These are phyloP conservation scores for Ptychobarbus kaznakovi DNA, from an alignment of 2,797 vertebrate species.

Conservation along the genomic window DNA sequence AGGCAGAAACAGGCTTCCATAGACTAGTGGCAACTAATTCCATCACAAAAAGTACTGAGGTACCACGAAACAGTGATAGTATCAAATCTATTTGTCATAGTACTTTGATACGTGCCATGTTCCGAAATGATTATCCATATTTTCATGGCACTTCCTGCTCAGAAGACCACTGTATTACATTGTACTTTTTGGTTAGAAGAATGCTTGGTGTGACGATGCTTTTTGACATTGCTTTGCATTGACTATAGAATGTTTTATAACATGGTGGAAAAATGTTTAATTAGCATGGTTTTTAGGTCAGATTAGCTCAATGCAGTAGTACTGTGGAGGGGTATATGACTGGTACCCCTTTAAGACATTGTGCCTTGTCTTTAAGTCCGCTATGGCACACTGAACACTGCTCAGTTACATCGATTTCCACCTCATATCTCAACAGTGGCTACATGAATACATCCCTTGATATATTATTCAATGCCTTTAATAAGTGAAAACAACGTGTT, in stretches of 20 bases:
- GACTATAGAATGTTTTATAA: slow-evolving; percentile 19
- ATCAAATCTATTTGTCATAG: neutral
- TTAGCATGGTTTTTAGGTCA: slow-evolving; percentile 35
- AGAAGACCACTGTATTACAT: slow-evolving; percentile 5
- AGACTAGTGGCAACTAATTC: neutral
- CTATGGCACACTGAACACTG: slow-evolving; percentile 50
- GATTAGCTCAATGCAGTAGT: slow-evolving; percentile 55
- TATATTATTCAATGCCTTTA: slow-evolving; percentile 31
- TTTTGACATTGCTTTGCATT: slow-evolving; percentile 30
- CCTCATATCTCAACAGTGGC: slow-evolving; percentile 32
- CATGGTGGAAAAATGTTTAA: neutral
- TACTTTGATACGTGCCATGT: neutral
- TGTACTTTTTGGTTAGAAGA: slow-evolving; percentile 4
- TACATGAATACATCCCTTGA: slow-evolving; percentile 27
- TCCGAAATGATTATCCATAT: neutral
- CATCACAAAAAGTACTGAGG: neutral
- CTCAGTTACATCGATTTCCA: slow-evolving; percentile 34
- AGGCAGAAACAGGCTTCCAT: neutral
- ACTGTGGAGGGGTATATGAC: slow-evolving; percentile 30
- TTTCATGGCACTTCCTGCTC: neutral
- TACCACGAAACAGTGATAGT: neutral
- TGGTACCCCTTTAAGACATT: slow-evolving; percentile 56
- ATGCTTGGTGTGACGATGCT: slow-evolving; percentile 3
- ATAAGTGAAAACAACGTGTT: slow-evolving; percentile 7
- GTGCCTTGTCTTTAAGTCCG: slow-evolving; percentile 63